phyloP scores from a whole-genome alignment of 2,797 vertebrate species.

The Discoglossus pictus region DNA sequence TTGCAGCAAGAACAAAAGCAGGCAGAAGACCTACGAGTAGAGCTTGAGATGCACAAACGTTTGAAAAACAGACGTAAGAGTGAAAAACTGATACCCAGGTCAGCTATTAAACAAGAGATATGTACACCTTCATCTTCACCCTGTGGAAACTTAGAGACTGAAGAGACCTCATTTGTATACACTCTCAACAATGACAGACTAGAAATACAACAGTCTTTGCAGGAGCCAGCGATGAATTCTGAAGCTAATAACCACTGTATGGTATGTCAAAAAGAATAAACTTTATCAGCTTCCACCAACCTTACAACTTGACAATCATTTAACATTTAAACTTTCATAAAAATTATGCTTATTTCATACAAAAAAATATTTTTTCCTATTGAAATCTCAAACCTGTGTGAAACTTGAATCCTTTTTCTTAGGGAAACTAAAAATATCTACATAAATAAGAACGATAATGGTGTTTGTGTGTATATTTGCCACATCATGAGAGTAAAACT shows the following conservation, averaged over 20 bases:
- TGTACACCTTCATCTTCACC: neutral
- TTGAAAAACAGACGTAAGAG: conserved; percentile 70
- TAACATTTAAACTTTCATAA: too few relatives aligned
- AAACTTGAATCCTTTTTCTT: too few relatives aligned
- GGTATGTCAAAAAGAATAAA: conserved; percentile 44
- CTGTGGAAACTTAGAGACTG: conserved; percentile 14
- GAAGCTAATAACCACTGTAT: conserved; percentile 25
- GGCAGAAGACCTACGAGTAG: conserved; percentile 70
- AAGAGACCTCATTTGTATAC: conserved; percentile 30
- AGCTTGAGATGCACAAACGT: conserved; percentile 78
- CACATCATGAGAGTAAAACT: too few relatives aligned
- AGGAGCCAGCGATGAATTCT: conserved; percentile 19
- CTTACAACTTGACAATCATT: conserved; percentile 67
- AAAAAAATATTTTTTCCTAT: too few relatives aligned
- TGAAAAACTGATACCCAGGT: conserved; percentile 30
- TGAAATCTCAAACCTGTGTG: too few relatives aligned
- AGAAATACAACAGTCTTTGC: neutral
- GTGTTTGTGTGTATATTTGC: too few relatives aligned
- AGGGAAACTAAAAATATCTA: too few relatives aligned
- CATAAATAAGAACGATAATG: too few relatives aligned
- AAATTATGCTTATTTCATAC: too few relatives aligned
- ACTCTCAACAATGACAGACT: conserved; percentile 14
- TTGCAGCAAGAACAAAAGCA: conserved; percentile 62
- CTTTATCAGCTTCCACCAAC: conserved; percentile 20
- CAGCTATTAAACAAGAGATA: conserved; percentile 34